Evolutionary conservation across 2,888 invertebrate genomes (phyloP), one percentile per base, ranked within the genome.

Genomic region (Mongoloraphidia duomilia): DNA sequence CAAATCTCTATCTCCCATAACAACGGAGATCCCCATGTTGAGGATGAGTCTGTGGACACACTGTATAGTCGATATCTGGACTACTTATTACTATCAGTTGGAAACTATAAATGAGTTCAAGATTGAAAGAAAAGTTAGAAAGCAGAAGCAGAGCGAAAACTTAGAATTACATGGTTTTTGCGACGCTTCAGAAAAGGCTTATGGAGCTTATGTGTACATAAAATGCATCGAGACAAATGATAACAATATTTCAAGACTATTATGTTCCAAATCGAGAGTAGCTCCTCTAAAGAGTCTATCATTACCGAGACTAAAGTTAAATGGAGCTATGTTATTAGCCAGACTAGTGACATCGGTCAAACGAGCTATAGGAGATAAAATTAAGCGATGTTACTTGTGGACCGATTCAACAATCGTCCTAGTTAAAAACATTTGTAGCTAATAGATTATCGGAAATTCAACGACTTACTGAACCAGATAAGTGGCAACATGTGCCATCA

Each of bases 401-500:
- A 52, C 54, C 9, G 59, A 60, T 49, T 59, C 57, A 3, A 55
- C 53, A 9, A 58, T 59, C 37, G 57, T 55, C 0, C 44, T 60
- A 50, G 26, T 60, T 57, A 55, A 55, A 56, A 42, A 58, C 57
- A 1, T 60, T 59, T 49, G 57, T 60, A 2, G 52, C 52, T 10
- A 55, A 60, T 51, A 41, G 59, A 10, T 53, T 60, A 2, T 13
- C 53, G 17, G 50, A 53, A 49, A 60, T 60, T 36, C 54, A 56
- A 39, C 9, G 44, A 34, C 26, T 54, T 17, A 52, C 53, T 6
- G 35, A 50, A 17, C n/a, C 13, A 9, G 12, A 37, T 14, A 13
- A 49, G 37, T 60, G 59, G 59, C 12, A 50, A 35, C 56, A 60
- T 49, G 54, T 60, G 9, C 9, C 8, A 14, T 46, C 55, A 14